phyloP scores from a whole-genome alignment of 2,797 vertebrate genomes.

The Tarsius wallacei region DNA sequence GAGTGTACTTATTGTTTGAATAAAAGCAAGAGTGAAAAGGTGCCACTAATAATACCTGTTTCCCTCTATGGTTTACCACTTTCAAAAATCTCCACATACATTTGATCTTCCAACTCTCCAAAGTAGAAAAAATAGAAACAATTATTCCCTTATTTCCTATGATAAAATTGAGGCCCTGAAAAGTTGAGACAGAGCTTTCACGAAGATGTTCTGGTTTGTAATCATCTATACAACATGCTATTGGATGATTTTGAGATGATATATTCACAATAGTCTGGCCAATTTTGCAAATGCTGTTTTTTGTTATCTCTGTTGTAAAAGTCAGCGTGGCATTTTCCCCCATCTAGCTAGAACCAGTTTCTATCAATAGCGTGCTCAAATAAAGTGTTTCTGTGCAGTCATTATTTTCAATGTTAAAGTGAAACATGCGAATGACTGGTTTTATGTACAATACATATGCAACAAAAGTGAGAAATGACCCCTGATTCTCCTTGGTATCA shows the following conservation, averaged over 20 bases:
- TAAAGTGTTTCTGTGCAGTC: not conserved
- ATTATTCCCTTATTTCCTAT: not conserved
- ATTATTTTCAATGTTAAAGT: not conserved
- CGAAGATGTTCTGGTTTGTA: not conserved
- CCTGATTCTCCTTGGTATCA: not conserved
- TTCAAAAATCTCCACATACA: not conserved
- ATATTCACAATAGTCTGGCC: not conserved
- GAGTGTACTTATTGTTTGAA: not conserved
- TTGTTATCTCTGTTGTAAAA: not conserved
- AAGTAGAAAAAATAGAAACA: not conserved
- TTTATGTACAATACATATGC: not conserved
- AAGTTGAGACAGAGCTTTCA: not conserved
- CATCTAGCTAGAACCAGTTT: not conserved
- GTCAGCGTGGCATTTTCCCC: not conserved
- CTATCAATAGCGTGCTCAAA: not conserved
- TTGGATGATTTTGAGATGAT: not conserved
- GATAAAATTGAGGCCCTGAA: not conserved
- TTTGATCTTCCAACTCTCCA: slow-evolving; percentile 31
- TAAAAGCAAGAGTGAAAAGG: not conserved
- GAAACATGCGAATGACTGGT: not conserved
- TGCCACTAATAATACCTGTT: not conserved
- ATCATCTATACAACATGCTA: not conserved
- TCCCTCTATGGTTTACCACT: not conserved
- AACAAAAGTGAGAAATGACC: not conserved
- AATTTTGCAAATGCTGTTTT: not conserved